Base-by-base conservation (phyloP, 2,797 vertebrate species). In the Staurois parvus region DNA sequence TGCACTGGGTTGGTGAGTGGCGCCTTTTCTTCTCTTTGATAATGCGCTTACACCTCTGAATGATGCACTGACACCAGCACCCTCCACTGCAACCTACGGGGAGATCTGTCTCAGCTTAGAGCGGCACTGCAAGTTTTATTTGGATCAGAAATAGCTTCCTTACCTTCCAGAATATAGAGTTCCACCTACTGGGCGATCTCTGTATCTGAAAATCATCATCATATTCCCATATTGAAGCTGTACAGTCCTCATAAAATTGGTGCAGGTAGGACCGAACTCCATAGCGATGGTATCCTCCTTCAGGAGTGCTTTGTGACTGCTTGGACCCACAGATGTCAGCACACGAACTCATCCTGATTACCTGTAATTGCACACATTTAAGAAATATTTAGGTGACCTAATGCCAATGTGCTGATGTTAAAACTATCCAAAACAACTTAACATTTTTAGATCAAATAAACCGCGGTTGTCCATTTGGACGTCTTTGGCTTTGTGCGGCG, bases 171-270 rank as follows among this genome's bases (percentile, higher is more conserved):
- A 98, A 95, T 34, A 96, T 92, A 93, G 97, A 98, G 97, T 96
- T 99, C 97, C 98, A 98, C 95, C 96, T 94, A 91, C 94, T 97
- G 12, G 97, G 97, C 76, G 97, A 98, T 96, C 97, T 98, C 97
- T 98, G 98, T 92, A 97, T 98, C 97, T 99, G 98, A 96, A 99
- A 99, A 95, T 99, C 97, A 92, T 99, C 97, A 88, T 98, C 97
- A 87, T 97, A 94, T 92, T 99, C 98, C 98, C 98, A 99, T 91
- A 99, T 98, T 0, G 98, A 98, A 91, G 97, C 96, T n/a, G 98
- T 97, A 92, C 98, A 99, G 91, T 99, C 98, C 91, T 99, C 98
- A 75, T 99, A 99, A 90, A 99, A 99, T 94, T 99, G 98, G 90
- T 99, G 98, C 89, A 99, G 95, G 90, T 99, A 99, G 88, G 98